Percentiles rank a stretch among this genome's conserved stretches.
Conservation (phyloP, 2,797 vertebrate species). For the Parauchenoglanis punctatus region DNA sequence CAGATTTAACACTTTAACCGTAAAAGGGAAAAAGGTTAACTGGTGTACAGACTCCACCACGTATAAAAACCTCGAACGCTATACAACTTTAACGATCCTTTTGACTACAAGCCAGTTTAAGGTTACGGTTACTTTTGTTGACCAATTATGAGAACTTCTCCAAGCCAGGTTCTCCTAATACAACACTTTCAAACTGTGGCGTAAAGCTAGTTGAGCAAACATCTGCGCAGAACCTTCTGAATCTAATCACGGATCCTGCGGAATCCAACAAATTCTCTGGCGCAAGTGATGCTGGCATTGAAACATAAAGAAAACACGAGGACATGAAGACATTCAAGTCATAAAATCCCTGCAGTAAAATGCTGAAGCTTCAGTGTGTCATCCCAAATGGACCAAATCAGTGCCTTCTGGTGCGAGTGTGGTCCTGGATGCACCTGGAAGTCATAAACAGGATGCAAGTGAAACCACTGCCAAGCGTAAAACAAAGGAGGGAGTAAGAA, state of each 20-base stretch:
- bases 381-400: background rate
- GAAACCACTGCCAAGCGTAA: slow-evolving; percentile 20
- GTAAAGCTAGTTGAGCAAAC: background rate
- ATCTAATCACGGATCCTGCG: background rate
- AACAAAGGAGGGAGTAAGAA: slow-evolving; percentile 37
- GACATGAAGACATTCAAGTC: background rate
- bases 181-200: background rate
- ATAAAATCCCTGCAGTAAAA: background rate
- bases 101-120: background rate
- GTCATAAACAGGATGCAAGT: slow-evolving; percentile 50
- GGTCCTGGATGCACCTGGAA: slow-evolving; percentile 46
- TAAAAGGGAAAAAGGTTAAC: background rate
- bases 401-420: background rate
- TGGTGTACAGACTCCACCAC: background rate
- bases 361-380: background rate
- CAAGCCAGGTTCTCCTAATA: background rate
- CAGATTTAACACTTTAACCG: background rate
- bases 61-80: too few relatives aligned
- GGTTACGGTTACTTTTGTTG: background rate
- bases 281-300: background rate
- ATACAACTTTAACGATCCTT: background rate
- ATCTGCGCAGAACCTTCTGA: background rate
- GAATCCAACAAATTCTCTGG: background rate
- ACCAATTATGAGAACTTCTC: background rate
- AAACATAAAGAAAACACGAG: background rate